Percentiles rank a stretch among this genome's conserved stretches.
Evolutionary conservation across 2,797 vertebrate species (phyloP).

Genomic region (Lepus oiostolus): DNA sequence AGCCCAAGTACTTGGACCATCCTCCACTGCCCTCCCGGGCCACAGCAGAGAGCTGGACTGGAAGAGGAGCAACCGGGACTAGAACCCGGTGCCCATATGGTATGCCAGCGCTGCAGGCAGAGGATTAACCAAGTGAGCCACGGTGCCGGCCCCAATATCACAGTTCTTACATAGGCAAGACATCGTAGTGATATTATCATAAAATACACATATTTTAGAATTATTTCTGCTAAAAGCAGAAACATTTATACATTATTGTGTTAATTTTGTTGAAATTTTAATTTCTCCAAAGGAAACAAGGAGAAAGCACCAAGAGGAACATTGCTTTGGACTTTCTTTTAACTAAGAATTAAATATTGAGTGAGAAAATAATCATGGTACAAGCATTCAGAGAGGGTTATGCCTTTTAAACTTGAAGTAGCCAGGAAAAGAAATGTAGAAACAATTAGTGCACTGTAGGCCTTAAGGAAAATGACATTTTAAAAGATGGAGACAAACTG

Average conservation of each 20-base stretch:
- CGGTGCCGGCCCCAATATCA: no score
- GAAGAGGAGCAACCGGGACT: no score
- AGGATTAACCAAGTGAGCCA: no score
- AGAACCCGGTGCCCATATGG: no score
- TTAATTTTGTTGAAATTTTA: slow-evolving; percentile 51
- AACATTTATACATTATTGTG: background rate
- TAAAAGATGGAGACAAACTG: slow-evolving; percentile 26
- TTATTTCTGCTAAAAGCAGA: background rate
- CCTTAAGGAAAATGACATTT: background rate
- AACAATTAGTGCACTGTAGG: background rate
- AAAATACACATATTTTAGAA: slow-evolving; percentile 12
- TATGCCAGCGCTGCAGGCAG: no score
- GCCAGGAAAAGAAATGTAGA: background rate
- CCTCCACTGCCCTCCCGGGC: no score
- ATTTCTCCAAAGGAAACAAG: background rate
- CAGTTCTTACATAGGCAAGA: slow-evolving; percentile 7
- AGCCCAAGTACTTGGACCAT: no score
- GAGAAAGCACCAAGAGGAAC: background rate
- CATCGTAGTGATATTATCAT: background rate
- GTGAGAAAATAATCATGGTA: background rate
- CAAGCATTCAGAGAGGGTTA: background rate
- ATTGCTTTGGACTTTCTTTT: slow-evolving; percentile 37
- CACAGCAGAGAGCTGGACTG: no score
- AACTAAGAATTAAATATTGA: slow-evolving; percentile 1
- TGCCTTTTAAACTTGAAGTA: slow-evolving; percentile 24